Evolutionary conservation across 2,113 vertebrate genomes (phyloP).

Genomic region (Tamias sibiricus): DNA sequence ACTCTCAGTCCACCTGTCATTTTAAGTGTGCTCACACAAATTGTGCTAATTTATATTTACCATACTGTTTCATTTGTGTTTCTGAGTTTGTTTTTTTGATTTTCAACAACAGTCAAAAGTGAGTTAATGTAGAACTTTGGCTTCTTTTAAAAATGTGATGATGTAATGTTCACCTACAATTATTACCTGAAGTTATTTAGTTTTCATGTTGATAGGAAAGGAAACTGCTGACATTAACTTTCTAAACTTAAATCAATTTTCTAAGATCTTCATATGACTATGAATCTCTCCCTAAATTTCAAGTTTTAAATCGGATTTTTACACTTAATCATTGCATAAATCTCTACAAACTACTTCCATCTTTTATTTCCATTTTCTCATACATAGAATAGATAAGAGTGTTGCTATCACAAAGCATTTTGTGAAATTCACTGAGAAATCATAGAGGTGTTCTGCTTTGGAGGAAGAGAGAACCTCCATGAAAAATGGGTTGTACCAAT

Average conservation of each 20-base stretch:
- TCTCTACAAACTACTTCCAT: constrained; percentile 11
- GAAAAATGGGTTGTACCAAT: neutral
- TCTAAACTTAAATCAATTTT: neutral
- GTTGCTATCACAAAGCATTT: neutral
- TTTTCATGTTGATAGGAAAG: constrained; percentile 33
- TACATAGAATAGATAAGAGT: neutral
- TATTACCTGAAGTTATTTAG: neutral
- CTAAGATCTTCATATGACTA: neutral
- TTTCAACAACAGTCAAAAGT: constrained; percentile 25
- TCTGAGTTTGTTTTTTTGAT: neutral
- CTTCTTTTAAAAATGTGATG: constrained; percentile 46
- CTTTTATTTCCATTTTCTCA: constrained; percentile 16
- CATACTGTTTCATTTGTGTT: neutral
- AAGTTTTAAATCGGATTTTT: constrained; percentile 40
- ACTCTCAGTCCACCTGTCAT: neutral
- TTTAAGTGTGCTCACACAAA: neutral
- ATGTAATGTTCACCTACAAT: neutral
- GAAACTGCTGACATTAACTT: constrained; percentile 7
- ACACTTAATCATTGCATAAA: neutral
- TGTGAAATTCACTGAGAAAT: constrained; percentile 7
- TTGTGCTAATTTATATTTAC: neutral
- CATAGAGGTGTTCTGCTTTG: neutral
- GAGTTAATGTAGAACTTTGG: neutral
- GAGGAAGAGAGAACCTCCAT: neutral
- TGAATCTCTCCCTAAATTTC: neutral